These are phyloP conservation scores for Listronotus oregonensis DNA, from an alignment of 1,140 invertebrate species.

Conservation along the genomic window DNA sequence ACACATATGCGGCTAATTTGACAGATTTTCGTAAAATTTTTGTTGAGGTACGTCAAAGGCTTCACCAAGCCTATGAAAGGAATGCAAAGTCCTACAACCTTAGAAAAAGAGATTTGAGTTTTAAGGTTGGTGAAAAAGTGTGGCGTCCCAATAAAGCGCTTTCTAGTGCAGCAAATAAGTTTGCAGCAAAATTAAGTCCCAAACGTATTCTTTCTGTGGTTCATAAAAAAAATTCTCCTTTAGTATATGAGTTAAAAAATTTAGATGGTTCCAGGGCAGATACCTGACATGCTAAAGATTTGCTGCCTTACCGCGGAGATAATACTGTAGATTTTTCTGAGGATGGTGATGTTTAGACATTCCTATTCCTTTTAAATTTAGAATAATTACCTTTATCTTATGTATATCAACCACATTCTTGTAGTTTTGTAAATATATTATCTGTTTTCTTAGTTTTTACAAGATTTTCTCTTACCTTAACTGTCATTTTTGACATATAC, in stretches of 20 bases:
- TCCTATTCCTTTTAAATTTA: too few species aligned
- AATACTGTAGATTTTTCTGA: too few species aligned
- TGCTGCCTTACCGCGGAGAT: conserved; percentile 14
- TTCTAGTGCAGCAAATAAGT: conserved; percentile 28
- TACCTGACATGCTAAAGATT: conserved; percentile 34
- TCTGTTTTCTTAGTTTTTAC: too few species aligned
- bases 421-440: too few species aligned
- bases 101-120: conserved; percentile 20
- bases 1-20: not conserved
- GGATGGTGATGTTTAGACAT: too few species aligned
- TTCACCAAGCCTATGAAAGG: conserved; percentile 26
- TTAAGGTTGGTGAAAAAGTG: conserved; percentile 33
- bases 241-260: too few species aligned
- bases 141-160: conserved; percentile 34
- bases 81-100: conserved; percentile 32
- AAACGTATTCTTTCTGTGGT: conserved; percentile 37
- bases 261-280: conserved; percentile 23
- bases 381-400: too few species aligned
- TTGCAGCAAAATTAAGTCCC: conserved; percentile 36
- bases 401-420: too few species aligned
- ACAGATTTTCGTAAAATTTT: too few species aligned
- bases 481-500: too few species aligned
- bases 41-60: conserved; percentile 14
- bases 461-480: too few species aligned
- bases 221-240: too few species aligned